These are phyloP conservation scores for Limonius californicus DNA, from an alignment of 1,140 invertebrate species.

Conservation along the genomic window DNA sequence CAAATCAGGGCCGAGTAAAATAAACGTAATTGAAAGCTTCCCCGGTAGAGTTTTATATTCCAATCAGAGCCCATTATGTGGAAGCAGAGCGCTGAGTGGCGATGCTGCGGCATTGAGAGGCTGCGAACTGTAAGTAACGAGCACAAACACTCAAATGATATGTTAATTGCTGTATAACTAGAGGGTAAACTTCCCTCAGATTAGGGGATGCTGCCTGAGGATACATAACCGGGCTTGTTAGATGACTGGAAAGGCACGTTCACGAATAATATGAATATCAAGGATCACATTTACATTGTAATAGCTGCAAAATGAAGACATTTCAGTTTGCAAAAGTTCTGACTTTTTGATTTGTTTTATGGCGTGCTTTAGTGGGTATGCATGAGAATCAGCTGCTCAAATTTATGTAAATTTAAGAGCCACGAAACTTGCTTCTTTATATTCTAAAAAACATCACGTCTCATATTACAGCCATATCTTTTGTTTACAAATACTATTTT, in stretches of 20 bases:
- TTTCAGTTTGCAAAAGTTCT: slow-evolving; percentile 1
- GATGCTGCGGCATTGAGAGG: slow-evolving; percentile 20
- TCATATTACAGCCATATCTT: too few species aligned
- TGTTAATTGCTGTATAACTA: slow-evolving; percentile 41
- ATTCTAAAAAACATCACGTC: too few species aligned
- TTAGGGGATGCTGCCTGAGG: slow-evolving; percentile 21
- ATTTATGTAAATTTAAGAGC: not conserved
- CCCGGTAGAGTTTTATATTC: slow-evolving; percentile 25
- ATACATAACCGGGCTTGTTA: slow-evolving; percentile 31
- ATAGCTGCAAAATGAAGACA: slow-evolving; percentile 12
- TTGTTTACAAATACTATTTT: too few species aligned
- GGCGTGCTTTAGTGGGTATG: not conserved
- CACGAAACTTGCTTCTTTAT: too few species aligned
- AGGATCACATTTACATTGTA: slow-evolving; percentile 25
- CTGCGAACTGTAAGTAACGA: slow-evolving; percentile 32
- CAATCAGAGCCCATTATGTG: slow-evolving; percentile 33
- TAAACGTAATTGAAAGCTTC: slow-evolving; percentile 31
- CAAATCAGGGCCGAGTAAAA: slow-evolving; percentile 29
- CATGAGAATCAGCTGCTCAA: not conserved
- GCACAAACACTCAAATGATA: slow-evolving; percentile 38
- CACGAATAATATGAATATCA: slow-evolving; percentile 31
- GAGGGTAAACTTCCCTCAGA: slow-evolving; percentile 36
- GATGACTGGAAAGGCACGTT: slow-evolving; percentile 31
- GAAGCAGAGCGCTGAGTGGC: not conserved
- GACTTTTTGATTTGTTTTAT: not conserved